phyloP scores from a whole-genome alignment of 2,888 invertebrate genomes.

The Helleia helle region DNA sequence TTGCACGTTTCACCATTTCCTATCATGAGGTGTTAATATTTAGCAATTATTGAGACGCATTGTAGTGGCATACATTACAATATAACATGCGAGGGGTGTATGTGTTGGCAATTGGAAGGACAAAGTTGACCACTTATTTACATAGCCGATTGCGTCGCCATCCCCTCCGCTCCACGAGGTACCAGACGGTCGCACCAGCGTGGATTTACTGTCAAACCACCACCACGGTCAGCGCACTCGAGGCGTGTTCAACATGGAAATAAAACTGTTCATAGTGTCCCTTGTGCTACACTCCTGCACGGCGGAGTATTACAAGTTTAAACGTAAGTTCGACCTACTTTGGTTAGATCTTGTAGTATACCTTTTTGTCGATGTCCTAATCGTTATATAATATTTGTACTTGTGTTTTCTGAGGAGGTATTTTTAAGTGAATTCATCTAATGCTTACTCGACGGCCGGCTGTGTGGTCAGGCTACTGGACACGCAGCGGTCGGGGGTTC shows the following conservation, averaged over 20 bases:
- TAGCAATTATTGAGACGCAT: not conserved
- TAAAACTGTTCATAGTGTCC: conserved; percentile 54
- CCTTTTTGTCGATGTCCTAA: not conserved
- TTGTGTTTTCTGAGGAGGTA: no score
- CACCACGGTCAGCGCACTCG: conserved; percentile 48
- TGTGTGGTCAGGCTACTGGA: no score
- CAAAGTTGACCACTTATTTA: conserved; percentile 59
- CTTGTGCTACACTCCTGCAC: conserved; percentile 45
- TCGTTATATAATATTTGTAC: not conserved
- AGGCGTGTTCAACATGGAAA: conserved; percentile 38
- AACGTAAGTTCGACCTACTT: conserved; percentile 43
- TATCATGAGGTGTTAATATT: not conserved
- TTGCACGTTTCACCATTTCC: no score
- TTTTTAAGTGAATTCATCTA: no score
- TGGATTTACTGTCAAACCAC: conserved; percentile 49
- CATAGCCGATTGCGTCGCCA: conserved; percentile 59
- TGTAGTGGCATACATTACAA: not conserved
- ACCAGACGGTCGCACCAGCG: conserved; percentile 35
- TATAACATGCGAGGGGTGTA: conserved; percentile 7
- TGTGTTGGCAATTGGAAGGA: conserved; percentile 20
- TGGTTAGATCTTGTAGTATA: not conserved
- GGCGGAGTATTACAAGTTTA: conserved; percentile 56
- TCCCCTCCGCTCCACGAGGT: conserved; percentile 46
- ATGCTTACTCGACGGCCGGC: no score
- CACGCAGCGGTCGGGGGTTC: no score